These are phyloP conservation scores for Spatulosminthurus flaviceps DNA, from an alignment of 2,888 invertebrate genomes.

Conservation along the genomic window DNA sequence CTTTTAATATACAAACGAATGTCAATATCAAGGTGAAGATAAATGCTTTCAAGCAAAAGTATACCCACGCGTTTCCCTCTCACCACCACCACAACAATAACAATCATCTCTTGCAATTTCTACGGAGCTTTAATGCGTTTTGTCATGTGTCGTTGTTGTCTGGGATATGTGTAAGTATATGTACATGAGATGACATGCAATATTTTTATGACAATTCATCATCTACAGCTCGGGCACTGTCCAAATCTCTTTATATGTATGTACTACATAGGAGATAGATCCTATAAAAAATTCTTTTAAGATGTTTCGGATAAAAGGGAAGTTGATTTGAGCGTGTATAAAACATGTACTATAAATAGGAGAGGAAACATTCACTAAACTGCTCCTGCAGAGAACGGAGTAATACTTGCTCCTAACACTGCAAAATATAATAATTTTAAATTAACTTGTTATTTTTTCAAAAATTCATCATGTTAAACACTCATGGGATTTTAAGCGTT, in stretches of 20 bases:
- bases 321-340: slow-evolving; percentile 68
- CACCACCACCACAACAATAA: too few relatives aligned
- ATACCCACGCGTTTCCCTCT: too few relatives aligned
- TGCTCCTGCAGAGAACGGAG: not conserved
- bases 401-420: not conserved
- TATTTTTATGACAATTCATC: not conserved
- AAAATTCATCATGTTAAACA: too few relatives aligned
- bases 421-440: not conserved
- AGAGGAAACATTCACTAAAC: slow-evolving; percentile 7
- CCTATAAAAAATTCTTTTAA: too few relatives aligned
- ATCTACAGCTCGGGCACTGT: not conserved
- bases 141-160: too few relatives aligned
- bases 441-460: not conserved
- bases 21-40: slow-evolving; percentile 12
- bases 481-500: not conserved
- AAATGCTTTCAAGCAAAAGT: too few relatives aligned
- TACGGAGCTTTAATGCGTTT: too few relatives aligned
- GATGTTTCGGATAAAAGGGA: not conserved
- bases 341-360: slow-evolving; percentile 7
- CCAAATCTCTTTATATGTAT: not conserved
- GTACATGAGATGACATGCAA: too few relatives aligned
- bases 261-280: not conserved
- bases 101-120: too few relatives aligned
- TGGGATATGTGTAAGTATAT: too few relatives aligned
- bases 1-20: not conserved